Evolutionary conservation across 2,888 invertebrate species (phyloP), one percentile per base, ranked within the genome.

Genomic region (Lithophane ornitopus): DNA sequence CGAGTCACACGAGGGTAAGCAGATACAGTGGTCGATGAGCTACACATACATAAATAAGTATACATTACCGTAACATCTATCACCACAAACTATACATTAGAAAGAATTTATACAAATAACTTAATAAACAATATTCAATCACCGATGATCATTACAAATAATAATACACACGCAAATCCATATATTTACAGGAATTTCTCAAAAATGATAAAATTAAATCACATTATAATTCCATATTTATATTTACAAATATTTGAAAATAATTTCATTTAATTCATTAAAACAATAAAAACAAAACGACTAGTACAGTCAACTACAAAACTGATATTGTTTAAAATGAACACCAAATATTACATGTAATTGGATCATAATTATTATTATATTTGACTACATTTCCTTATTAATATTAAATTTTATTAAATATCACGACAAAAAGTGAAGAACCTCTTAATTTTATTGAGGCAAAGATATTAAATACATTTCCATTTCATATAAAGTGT

Each of bases 31-130:
- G 90, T 90, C 89, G 88, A 92, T 89, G 87, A 91, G 91, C 90
- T 92, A 91, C 58, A 91, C 90, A 91, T 89, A 91, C 72, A 91
- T 91, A 92, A 91, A 92, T 90, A 90, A 88, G 86, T 91, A 91
- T 92, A 93, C 94, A 90, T 91, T 91, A 93, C 87, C 84, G 89
- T 90, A 92, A 93, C 85, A 87, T 89, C 90, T 92, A 93, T 84
- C 80, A 93, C 91, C 91, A 93, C 92, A 94, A 94, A 94, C 93
- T 94, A 94, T 95, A 95, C 94, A 95, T 91, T 93, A 93, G 90
- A 94, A 93, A 93, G 91, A 91, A 86, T 92, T 92, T 93, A 94
- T 94, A 95, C 93, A 95, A 94, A 93, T 92, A 93, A 94, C 92
- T 89, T 92, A 93, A 90, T 91, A 89, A 94, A 92, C 88, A 89